Evolutionary conservation across 2,888 invertebrate genomes (phyloP).

Genomic region (Netelia melanura): DNA sequence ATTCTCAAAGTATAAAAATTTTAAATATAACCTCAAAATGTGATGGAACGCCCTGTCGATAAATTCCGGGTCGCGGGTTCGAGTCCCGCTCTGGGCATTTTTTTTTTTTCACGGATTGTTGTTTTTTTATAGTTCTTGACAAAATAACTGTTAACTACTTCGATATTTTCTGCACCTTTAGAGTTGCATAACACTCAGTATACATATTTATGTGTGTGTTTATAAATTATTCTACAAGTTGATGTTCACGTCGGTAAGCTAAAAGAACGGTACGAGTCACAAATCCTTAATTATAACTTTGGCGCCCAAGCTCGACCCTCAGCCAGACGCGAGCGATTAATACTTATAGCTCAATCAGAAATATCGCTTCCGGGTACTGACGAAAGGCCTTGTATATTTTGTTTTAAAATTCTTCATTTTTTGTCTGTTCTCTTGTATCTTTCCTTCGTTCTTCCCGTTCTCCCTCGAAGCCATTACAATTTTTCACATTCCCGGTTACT

Average conservation of each 20-base stretch:
- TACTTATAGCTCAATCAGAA: slow-evolving; percentile 21
- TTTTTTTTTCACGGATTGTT: no score
- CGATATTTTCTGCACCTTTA: no score
- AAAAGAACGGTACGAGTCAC: neutral
- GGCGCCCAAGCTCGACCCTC: neutral
- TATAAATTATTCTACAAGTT: neutral
- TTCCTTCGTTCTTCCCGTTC: neutral
- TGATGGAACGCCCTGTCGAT: no score
- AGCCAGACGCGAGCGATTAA: slow-evolving; percentile 19
- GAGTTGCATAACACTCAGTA: no score
- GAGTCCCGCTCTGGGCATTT: no score
- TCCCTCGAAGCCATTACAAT: neutral
- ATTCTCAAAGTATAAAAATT: no score
- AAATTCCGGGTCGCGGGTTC: no score
- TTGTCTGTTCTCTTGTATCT: neutral
- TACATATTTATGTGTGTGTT: no score
- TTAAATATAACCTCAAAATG: no score
- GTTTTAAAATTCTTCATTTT: neutral
- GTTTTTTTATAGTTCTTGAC: no score
- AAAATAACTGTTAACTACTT: no score
- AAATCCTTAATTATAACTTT: slow-evolving; percentile 49
- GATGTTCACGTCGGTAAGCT: neutral
- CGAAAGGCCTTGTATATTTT: neutral
- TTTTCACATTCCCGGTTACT: no score
- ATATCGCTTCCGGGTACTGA: neutral